phyloP scores from a whole-genome alignment of 2,797 vertebrate genomes.

The Streptopelia turtur region DNA sequence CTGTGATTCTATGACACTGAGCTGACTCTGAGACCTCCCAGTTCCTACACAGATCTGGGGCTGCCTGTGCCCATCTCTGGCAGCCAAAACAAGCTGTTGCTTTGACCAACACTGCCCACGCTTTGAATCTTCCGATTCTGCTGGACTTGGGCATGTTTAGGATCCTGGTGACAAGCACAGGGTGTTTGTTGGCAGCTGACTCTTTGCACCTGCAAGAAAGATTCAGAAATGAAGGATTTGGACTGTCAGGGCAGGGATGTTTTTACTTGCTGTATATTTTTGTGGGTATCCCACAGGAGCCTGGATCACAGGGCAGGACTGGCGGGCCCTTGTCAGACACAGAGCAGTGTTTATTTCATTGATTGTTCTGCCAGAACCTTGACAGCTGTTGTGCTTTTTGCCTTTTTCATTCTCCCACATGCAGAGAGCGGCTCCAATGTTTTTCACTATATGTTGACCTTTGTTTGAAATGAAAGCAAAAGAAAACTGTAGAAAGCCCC shows the following conservation, averaged over 20 bases:
- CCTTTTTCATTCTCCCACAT: background rate
- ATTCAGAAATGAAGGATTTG: background rate
- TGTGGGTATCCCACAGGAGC: background rate
- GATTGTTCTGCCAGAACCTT: constrained; percentile 21
- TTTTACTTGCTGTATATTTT: background rate
- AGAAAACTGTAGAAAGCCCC: constrained; percentile 14
- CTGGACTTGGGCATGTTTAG: too few species aligned
- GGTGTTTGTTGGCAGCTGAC: background rate
- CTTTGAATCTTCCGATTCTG: background rate
- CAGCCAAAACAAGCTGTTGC: background rate
- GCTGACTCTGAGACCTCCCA: background rate
- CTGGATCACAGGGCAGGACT: background rate
- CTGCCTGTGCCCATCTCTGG: background rate
- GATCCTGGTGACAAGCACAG: fast-evolving
- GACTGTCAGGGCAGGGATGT: background rate
- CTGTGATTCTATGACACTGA: background rate
- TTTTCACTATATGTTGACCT: constrained; percentile 30
- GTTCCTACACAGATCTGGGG: background rate
- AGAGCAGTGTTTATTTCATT: constrained; percentile 20
- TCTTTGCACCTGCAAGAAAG: background rate
- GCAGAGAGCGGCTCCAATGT: background rate
- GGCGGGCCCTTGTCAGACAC: background rate
- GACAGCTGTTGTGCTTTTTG: background rate
- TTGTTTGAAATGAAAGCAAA: constrained; percentile 46
- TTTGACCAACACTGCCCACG: fast-evolving